Conservation (phyloP, 2,113 vertebrate genomes). For the Elaphurus davidianus region DNA sequence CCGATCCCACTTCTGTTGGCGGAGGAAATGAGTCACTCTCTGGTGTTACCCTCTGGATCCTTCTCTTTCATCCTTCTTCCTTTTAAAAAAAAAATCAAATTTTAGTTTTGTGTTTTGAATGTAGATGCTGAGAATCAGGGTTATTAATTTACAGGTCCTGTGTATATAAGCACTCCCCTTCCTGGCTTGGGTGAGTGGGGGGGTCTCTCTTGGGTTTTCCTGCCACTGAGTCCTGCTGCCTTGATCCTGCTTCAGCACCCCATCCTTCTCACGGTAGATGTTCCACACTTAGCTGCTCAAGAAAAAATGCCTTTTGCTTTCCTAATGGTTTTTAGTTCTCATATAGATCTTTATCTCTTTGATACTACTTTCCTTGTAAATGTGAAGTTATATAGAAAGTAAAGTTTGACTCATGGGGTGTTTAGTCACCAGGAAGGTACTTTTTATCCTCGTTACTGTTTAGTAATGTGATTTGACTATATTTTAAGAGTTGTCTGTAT, state of each 20-base stretch:
- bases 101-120: neutral
- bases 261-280: fast-evolving
- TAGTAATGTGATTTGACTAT: neutral
- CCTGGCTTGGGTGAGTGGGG: neutral
- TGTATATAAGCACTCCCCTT: neutral
- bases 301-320: neutral
- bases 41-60: neutral
- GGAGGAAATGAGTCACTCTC: neutral
- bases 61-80: neutral
- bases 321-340: neutral
- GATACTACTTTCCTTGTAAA: neutral
- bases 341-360: neutral
- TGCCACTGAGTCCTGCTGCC: neutral
- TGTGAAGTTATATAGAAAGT: neutral
- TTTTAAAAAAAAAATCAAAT: neutral
- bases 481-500: neutral
- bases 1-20: neutral
- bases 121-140: neutral
- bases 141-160: neutral
- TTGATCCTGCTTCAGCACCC: neutral
- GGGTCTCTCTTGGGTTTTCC: neutral
- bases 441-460: neutral
- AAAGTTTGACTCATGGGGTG: neutral
- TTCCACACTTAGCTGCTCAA: neutral
- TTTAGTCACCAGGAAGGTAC: neutral